phyloP scores from a whole-genome alignment of 2,113 vertebrate genomes.

The Emydocephalus ijimae region DNA sequence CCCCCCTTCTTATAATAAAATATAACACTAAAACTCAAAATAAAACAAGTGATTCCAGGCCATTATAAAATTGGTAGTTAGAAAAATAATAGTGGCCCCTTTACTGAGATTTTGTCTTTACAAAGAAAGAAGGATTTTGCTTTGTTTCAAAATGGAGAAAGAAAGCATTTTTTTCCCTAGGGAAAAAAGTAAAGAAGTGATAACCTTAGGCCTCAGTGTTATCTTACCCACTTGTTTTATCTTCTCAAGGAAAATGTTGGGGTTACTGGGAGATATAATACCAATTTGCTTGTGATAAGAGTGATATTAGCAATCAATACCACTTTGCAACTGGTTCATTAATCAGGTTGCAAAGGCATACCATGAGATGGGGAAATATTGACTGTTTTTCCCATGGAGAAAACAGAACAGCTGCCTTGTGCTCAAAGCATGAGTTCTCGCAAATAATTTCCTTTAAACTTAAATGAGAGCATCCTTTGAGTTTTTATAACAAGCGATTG shows the following conservation, averaged over 20 bases:
- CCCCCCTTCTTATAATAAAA: not conserved
- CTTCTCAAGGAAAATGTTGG: not conserved
- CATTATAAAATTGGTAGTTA: not conserved
- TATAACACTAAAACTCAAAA: not conserved
- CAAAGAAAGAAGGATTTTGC: conserved; percentile 8
- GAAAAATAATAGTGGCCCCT: not conserved
- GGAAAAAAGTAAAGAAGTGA: not conserved
- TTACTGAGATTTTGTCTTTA: conserved; percentile 12
- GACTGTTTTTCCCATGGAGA: not conserved
- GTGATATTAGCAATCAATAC: not conserved
- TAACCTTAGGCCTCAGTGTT: not conserved
- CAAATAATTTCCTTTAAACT: not conserved
- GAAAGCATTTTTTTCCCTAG: not conserved
- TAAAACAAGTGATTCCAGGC: not conserved
- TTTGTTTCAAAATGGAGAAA: not conserved
- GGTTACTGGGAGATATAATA: conserved; percentile 1
- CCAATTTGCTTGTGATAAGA: conserved; percentile 23
- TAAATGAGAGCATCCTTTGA: not conserved
- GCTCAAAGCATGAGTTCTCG: not conserved
- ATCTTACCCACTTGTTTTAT: not conserved
- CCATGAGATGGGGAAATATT: not conserved
- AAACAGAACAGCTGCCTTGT: not conserved
- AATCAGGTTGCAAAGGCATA: not conserved
- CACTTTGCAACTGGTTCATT: not conserved
- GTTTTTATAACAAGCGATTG: not conserved